A percentile compares a stretch with the other conserved stretches of the same genome.
These are phyloP conservation scores for Macquaria ambigua DNA, from an alignment of 2,113 vertebrate genomes.

Conservation along the genomic window DNA sequence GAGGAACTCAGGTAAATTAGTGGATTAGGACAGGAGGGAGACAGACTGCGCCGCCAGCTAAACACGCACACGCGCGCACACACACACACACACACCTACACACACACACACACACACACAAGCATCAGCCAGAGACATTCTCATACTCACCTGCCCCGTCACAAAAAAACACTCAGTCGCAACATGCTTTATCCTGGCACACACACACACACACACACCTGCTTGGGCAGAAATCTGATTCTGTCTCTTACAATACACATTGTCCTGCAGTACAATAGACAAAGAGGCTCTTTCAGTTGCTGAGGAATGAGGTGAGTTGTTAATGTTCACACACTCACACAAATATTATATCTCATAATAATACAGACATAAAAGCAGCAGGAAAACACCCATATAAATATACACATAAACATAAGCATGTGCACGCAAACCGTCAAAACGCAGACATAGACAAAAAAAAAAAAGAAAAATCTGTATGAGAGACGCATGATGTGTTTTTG, in stretches of 20 bases:
- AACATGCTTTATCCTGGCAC: slow-evolving; percentile 19
- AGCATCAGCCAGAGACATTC: slow-evolving; percentile 27
- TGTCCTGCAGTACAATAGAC: slow-evolving; percentile 79
- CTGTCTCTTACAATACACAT: slow-evolving; percentile 74
- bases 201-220: slow-evolving; percentile 56
- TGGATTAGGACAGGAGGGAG: slow-evolving; percentile 66
- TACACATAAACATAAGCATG: background rate
- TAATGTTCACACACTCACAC: slow-evolving; percentile 51
- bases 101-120: background rate
- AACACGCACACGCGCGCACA: slow-evolving; percentile 9
- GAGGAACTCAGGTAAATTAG: slow-evolving; percentile 70
- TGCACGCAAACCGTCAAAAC: slow-evolving; percentile 12
- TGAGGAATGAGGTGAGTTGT: slow-evolving; percentile 64
- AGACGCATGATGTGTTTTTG: slow-evolving; percentile 36
- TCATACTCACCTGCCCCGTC: slow-evolving; percentile 43
- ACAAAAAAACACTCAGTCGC: slow-evolving; percentile 26
- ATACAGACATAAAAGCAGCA: background rate
- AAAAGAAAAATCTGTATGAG: background rate
- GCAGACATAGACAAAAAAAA: background rate
- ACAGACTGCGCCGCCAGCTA: slow-evolving; percentile 49
- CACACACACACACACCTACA: background rate
- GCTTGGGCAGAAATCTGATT: slow-evolving; percentile 74
- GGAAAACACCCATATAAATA: slow-evolving; percentile 23
- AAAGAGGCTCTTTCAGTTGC: slow-evolving; percentile 76
- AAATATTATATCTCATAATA: slow-evolving; percentile 47